A percentile compares a stretch with the other conserved stretches of the same genome.
phyloP scores from a whole-genome alignment of 1,140 invertebrate genomes.

The Periplaneta americana region DNA sequence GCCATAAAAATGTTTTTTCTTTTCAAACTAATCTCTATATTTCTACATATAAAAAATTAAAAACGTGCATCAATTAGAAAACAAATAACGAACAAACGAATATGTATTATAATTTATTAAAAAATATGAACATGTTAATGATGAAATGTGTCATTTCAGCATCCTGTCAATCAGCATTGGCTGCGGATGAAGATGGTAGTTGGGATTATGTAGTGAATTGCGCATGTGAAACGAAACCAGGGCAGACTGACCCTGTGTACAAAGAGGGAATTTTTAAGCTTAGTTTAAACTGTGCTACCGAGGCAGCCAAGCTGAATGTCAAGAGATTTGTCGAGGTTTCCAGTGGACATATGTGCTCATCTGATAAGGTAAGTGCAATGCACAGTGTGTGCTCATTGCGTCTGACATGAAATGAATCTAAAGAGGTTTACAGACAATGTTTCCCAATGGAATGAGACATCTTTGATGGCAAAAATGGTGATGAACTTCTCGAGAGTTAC shows the following conservation, averaged over 20 bases:
- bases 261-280: slow-evolving; percentile 83
- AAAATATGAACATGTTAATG: not conserved
- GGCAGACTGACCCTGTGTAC: slow-evolving; percentile 83
- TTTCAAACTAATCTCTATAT: too few relatives aligned
- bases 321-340: slow-evolving; percentile 79
- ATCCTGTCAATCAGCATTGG: slow-evolving; percentile 71
- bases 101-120: slow-evolving; percentile 4
- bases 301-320: slow-evolving; percentile 62
- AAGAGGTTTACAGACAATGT: too few relatives aligned
- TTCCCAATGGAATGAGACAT: too few relatives aligned
- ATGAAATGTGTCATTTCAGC: too few relatives aligned
- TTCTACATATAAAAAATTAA: too few relatives aligned
- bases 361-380: slow-evolving; percentile 60
- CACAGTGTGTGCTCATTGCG: not conserved
- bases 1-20: too few relatives aligned
- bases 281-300: slow-evolving; percentile 73
- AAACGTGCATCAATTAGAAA: too few relatives aligned
- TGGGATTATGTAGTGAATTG: slow-evolving; percentile 85
- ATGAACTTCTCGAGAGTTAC: too few relatives aligned
- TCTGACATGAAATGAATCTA: too few relatives aligned
- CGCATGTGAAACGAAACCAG: slow-evolving; percentile 82
- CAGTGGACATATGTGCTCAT: slow-evolving; percentile 71
- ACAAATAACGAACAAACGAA: not conserved
- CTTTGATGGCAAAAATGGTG: too few relatives aligned
- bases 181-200: slow-evolving; percentile 43